Evolutionary conservation across 2,888 invertebrate species (phyloP).

Genomic region (Lochmaea capreae): DNA sequence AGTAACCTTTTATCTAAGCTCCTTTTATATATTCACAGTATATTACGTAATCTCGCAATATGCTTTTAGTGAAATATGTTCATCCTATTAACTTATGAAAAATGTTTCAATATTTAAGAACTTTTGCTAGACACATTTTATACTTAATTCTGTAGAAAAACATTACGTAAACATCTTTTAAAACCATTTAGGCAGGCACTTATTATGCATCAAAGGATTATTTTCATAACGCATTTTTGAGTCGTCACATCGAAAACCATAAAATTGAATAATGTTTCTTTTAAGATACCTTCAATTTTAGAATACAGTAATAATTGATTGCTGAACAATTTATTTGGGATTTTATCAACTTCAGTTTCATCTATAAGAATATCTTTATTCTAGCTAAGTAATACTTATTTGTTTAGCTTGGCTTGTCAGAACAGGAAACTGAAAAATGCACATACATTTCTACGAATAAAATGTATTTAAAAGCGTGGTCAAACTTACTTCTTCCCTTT

Average conservation of each 20-base stretch:
- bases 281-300: neutral
- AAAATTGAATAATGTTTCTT: slow-evolving; percentile 13
- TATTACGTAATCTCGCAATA: slow-evolving; percentile 18
- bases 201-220: slow-evolving; percentile 15
- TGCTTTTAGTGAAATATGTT: slow-evolving; percentile 32
- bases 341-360: neutral
- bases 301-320: slow-evolving; percentile 2
- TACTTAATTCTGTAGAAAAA: slow-evolving; percentile 17
- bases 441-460: too few relatives aligned
- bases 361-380: neutral
- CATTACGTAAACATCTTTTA: slow-evolving; percentile 1
- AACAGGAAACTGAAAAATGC: too few relatives aligned
- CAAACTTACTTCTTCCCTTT: too few relatives aligned
- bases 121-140: slow-evolving; percentile 22
- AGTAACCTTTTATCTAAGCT: neutral
- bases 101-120: slow-evolving; percentile 27
- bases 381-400: neutral
- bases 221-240: slow-evolving; percentile 7
- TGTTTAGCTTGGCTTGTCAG: too few relatives aligned
- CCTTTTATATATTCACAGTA: slow-evolving; percentile 9
- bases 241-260: slow-evolving; percentile 12
- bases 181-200: neutral
- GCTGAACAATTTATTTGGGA: neutral
- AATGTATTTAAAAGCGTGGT: too few relatives aligned
- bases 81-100: slow-evolving; percentile 27